Evolutionary conservation across 2,113 vertebrate species (phyloP).

Genomic region (Caranx ignobilis): DNA sequence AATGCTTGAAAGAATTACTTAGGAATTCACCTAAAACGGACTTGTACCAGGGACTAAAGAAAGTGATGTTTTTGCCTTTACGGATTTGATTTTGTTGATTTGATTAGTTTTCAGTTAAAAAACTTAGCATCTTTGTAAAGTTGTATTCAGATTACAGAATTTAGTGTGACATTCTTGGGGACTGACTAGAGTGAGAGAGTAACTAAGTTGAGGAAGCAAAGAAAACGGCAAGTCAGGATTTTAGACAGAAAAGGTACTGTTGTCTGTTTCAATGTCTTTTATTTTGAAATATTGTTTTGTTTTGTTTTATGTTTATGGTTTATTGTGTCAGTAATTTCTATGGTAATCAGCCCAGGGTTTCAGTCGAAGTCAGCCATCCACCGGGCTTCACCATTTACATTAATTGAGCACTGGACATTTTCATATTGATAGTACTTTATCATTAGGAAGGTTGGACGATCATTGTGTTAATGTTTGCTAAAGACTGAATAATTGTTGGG

Average conservation of each 20-base stretch:
- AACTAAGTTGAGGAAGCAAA: neutral
- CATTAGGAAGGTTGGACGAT: too few relatives aligned
- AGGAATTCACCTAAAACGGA: neutral
- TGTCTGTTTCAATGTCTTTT: too few relatives aligned
- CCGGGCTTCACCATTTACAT: too few relatives aligned
- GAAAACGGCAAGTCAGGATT: neutral
- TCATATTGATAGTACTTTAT: too few relatives aligned
- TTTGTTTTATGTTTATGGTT: neutral
- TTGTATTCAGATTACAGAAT: neutral
- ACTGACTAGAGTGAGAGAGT: too few relatives aligned
- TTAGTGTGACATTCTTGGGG: rapidly evolving
- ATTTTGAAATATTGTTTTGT: too few relatives aligned
- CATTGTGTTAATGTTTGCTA: too few relatives aligned
- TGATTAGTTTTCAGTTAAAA: too few relatives aligned
- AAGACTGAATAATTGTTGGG: neutral
- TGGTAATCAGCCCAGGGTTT: neutral
- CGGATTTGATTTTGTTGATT: neutral
- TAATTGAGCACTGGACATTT: too few relatives aligned
- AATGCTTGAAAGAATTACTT: neutral
- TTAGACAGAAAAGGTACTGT: neutral
- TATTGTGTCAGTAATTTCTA: neutral
- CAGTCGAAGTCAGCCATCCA: too few relatives aligned
- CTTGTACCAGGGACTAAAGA: neutral
- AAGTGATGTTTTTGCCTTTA: neutral
- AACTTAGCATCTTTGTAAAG: too few relatives aligned